Evolutionary conservation across 1,140 invertebrate species (phyloP).

Genomic region (Orussus abietinus): DNA sequence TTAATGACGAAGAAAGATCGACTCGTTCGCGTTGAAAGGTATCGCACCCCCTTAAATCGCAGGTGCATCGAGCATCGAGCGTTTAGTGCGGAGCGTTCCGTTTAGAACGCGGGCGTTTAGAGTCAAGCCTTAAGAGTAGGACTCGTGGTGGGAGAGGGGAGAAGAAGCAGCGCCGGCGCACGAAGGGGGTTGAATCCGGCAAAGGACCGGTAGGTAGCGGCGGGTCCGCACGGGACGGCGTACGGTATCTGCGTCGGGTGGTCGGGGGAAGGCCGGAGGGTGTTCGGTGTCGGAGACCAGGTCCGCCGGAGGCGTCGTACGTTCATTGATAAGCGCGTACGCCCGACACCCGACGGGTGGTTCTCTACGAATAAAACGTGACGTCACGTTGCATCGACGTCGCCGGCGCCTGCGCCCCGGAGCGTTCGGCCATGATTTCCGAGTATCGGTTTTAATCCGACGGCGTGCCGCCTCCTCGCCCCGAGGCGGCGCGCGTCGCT

Average conservation of each 20-base stretch:
- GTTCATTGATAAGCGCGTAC: conserved; percentile 50
- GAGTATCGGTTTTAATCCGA: no score
- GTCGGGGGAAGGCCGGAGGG: conserved; percentile 23
- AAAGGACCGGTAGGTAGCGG: conserved; percentile 5
- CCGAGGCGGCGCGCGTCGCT: no score
- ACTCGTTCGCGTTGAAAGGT: no score
- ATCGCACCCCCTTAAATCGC: no score
- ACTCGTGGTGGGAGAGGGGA: no score
- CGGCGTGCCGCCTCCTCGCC: no score
- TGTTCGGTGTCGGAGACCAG: conserved; percentile 34
- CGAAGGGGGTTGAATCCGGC: conserved; percentile 1
- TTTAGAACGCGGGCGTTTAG: no score
- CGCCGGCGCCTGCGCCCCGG: conserved; percentile 30
- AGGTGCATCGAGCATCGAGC: no score
- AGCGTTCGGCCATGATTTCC: no score
- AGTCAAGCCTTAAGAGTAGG: no score
- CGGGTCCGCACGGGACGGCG: background rate
- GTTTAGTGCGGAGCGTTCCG: no score
- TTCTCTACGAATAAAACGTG: conserved; percentile 22
- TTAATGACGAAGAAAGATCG: no score
- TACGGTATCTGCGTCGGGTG: background rate
- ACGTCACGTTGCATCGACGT: conserved; percentile 30
- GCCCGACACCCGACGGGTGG: conserved; percentile 23
- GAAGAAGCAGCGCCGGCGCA: background rate
- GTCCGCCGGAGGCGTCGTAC: conserved; percentile 42